Conservation (phyloP, 2,113 vertebrate species). For the Pitta sordida region DNA sequence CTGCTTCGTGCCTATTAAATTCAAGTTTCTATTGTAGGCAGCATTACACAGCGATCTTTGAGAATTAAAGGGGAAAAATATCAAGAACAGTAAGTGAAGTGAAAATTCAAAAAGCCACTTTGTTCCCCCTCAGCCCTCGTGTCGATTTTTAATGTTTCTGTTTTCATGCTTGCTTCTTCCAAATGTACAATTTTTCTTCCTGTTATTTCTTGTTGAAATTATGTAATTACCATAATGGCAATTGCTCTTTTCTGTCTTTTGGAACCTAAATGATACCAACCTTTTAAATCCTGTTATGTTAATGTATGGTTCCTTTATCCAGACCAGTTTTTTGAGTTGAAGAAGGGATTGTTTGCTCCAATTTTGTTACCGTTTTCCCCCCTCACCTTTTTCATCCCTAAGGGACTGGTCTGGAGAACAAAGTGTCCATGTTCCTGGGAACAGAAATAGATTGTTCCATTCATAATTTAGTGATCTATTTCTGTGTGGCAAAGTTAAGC, state of each 20-base stretch:
- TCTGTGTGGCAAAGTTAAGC: conserved; percentile 52
- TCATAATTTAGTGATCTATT: conserved; percentile 59
- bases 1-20: conserved; percentile 68
- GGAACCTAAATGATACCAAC: not conserved
- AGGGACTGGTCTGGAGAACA: conserved; percentile 25
- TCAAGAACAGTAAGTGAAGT: conserved; percentile 31
- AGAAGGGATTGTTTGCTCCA: conserved; percentile 5
- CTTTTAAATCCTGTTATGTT: not conserved
- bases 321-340: not conserved
- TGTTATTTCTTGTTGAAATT: not conserved
- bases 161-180: not conserved
- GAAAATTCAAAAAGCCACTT: conserved; percentile 22
- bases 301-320: not conserved
- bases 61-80: conserved; percentile 50
- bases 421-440: conserved; percentile 6
- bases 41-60: conserved; percentile 60
- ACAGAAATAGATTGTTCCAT: conserved; percentile 58
- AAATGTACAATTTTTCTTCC: not conserved
- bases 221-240: not conserved
- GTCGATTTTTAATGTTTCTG: not conserved
- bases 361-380: not conserved
- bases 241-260: not conserved
- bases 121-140: not conserved
- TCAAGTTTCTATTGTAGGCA: conserved; percentile 65
- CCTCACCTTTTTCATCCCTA: not conserved